Evolutionary conservation across 2,113 vertebrate species (phyloP).

Genomic region (Copsychus sechellarum): DNA sequence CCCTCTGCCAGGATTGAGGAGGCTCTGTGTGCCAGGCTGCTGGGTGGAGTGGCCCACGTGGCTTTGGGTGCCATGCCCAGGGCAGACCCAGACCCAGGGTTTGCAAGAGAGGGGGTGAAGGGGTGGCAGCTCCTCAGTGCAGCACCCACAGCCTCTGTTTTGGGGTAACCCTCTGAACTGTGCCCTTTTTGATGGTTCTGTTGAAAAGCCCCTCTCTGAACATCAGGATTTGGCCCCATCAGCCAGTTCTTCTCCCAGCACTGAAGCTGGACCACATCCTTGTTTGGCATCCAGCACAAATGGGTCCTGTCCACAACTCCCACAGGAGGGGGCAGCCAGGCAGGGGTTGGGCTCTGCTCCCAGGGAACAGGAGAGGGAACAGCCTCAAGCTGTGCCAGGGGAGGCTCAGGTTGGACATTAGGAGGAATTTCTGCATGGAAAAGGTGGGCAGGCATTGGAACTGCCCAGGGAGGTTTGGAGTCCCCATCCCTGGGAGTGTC

Average conservation of each 20-base stretch:
- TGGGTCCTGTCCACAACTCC: neutral
- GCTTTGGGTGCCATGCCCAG: neutral
- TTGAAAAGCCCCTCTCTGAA: neutral
- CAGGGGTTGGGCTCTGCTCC: neutral
- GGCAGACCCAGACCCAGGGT: neutral
- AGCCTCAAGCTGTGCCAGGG: neutral
- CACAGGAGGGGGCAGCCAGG: neutral
- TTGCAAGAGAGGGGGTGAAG: neutral
- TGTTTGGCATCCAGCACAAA: neutral
- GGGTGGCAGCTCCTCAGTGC: neutral
- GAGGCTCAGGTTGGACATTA: accelerated
- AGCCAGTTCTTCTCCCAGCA: neutral
- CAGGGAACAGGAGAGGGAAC: neutral
- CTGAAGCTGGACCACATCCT: neutral
- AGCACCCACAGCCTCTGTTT: neutral
- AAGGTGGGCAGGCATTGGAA: accelerated
- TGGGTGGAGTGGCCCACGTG: neutral
- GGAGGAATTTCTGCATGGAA: accelerated
- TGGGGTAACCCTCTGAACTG: neutral
- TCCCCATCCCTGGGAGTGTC: neutral
- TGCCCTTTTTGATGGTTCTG: neutral
- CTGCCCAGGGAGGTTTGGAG: neutral
- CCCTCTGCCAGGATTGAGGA: neutral
- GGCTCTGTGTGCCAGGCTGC: neutral
- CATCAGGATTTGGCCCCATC: neutral